Percentiles rank a stretch among this genome's conserved stretches.
These are phyloP conservation scores for Malaclemys terrapin DNA, from an alignment of 2,113 vertebrate species.

Conservation along the genomic window DNA sequence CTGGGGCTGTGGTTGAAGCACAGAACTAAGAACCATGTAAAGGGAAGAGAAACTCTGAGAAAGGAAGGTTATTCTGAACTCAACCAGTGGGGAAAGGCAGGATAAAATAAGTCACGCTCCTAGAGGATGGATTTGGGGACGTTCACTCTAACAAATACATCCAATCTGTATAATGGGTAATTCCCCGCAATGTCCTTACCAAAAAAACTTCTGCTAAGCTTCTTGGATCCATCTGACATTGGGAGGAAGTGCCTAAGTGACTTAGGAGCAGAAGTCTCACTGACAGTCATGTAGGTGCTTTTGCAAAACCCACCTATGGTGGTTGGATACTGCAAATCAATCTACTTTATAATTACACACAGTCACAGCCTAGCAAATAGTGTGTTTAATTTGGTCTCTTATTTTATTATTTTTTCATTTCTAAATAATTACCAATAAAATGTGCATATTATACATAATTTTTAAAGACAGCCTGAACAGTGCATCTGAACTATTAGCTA, in stretches of 20 bases:
- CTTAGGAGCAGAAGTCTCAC: background rate
- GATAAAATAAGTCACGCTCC: slow-evolving; percentile 9
- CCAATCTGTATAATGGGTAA: background rate
- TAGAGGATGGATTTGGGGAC: slow-evolving; percentile 16
- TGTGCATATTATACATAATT: background rate
- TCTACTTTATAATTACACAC: background rate
- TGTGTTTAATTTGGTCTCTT: background rate
- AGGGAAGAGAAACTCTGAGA: background rate
- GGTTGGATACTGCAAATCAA: background rate
- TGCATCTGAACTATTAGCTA: background rate
- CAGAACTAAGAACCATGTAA: background rate
- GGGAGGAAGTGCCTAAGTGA: background rate
- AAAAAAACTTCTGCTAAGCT: background rate
- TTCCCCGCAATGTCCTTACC: background rate
- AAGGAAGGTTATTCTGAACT: background rate
- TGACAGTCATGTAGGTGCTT: background rate
- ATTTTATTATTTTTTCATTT: background rate
- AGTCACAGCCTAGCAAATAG: background rate
- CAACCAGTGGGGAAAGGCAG: background rate
- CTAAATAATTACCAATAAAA: background rate
- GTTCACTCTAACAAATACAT: background rate
- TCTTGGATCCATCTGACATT: background rate
- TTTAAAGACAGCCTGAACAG: background rate
- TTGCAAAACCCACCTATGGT: background rate
- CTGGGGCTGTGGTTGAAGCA: background rate